phyloP scores from a whole-genome alignment of 2,888 invertebrate species.

The Dynastes grantii region DNA sequence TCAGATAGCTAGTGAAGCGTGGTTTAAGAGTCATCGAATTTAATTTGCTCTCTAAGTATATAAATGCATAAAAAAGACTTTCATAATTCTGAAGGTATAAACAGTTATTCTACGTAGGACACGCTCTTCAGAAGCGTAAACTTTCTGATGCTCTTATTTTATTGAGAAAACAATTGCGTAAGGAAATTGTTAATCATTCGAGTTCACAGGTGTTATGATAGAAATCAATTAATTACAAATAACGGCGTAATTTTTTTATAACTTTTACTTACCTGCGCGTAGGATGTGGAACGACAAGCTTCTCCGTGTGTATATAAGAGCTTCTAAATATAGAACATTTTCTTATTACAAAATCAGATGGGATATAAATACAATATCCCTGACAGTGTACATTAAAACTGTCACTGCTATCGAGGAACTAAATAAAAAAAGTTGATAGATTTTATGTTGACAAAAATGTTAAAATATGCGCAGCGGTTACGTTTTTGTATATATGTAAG shows the following conservation, averaged over 20 bases:
- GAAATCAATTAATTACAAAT: conserved; percentile 16
- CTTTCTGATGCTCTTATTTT: conserved; percentile 1
- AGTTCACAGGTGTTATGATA: conserved; percentile 10
- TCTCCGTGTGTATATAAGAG: too few relatives aligned
- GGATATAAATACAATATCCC: too few relatives aligned
- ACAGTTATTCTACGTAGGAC: conserved; percentile 2
- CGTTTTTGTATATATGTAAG: too few relatives aligned
- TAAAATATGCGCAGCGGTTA: too few relatives aligned
- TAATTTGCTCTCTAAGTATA: conserved; percentile 1
- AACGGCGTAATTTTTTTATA: background rate
- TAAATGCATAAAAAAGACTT: conserved; percentile 3
- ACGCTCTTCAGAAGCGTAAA: conserved; percentile 16
- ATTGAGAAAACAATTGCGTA: conserved; percentile 13
- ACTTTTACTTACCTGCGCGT: too few relatives aligned
- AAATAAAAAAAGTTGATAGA: too few relatives aligned
- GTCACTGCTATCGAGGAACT: too few relatives aligned
- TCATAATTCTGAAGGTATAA: background rate
- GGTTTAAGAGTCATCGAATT: background rate
- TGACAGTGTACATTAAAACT: too few relatives aligned
- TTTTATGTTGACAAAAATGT: too few relatives aligned
- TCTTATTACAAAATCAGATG: too few relatives aligned
- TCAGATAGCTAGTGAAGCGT: background rate
- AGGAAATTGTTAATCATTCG: background rate
- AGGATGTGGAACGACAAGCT: too few relatives aligned
- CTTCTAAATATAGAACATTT: too few relatives aligned